Conservation (phyloP, 2,888 invertebrate genomes). For the Cerceris ruficornis region DNA sequence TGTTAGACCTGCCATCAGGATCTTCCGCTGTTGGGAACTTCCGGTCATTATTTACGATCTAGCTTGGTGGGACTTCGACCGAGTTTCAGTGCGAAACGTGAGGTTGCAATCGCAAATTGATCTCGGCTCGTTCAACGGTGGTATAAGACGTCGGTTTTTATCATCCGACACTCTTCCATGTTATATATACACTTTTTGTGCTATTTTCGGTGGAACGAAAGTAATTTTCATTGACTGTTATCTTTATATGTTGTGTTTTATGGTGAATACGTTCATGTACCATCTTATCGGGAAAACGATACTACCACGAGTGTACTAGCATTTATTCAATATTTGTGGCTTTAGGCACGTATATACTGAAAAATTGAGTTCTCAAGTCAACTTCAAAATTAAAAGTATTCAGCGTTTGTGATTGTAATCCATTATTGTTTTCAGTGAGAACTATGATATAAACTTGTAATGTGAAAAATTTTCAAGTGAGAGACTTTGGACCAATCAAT, state of each 20-base stretch:
- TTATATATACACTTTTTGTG: slow-evolving; percentile 34
- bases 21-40: slow-evolving; percentile 75
- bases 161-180: slow-evolving; percentile 44
- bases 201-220: slow-evolving; percentile 41
- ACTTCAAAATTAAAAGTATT: no score
- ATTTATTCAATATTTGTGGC: neutral
- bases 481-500: no score
- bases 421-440: no score
- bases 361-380: no score
- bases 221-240: slow-evolving; percentile 49
- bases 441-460: no score
- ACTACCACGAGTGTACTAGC: neutral
- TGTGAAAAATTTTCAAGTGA: no score
- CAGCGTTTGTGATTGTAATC: no score
- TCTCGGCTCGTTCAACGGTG: slow-evolving; percentile 67
- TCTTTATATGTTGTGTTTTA: slow-evolving; percentile 21
- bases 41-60: slow-evolving; percentile 77
- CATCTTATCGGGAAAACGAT: neutral
- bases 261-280: neutral
- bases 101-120: slow-evolving; percentile 75
- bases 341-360: no score
- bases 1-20: slow-evolving; percentile 71
- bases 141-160: slow-evolving; percentile 65
- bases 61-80: slow-evolving; percentile 74
- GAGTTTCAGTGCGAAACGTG: slow-evolving; percentile 70